Conservation (phyloP, 2,888 invertebrate genomes). For the Eupithecia pulchellata region DNA sequence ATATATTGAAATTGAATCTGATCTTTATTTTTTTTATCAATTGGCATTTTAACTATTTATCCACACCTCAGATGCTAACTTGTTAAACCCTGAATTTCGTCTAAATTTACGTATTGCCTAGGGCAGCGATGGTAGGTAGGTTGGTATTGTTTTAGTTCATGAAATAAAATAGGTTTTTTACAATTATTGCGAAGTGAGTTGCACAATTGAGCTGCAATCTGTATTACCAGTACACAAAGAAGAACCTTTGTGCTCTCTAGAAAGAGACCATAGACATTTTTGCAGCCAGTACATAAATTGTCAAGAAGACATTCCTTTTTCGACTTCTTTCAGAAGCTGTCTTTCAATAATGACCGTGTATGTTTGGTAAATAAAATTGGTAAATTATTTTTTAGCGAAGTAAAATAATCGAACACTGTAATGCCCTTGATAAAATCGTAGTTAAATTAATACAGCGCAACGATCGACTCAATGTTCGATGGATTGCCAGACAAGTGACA, state of each 20-base stretch:
- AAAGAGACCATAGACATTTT: slow-evolving; percentile 27
- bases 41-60: slow-evolving; percentile 75
- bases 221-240: neutral
- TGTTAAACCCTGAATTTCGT: slow-evolving; percentile 29
- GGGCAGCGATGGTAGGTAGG: neutral
- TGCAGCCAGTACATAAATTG: slow-evolving; percentile 47
- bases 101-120: neutral
- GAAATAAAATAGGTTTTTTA: neutral
- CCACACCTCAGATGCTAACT: slow-evolving; percentile 52
- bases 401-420: slow-evolving; percentile 46
- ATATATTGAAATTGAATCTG: slow-evolving; percentile 86
- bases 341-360: slow-evolving; percentile 47
- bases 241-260: too few relatives aligned
- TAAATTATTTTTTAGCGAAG: slow-evolving; percentile 57
- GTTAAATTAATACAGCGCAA: slow-evolving; percentile 44
- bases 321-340: slow-evolving; percentile 59
- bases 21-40: slow-evolving; percentile 83
- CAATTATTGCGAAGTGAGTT: neutral
- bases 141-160: neutral
- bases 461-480: slow-evolving; percentile 51
- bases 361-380: slow-evolving; percentile 64
- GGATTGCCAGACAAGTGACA: slow-evolving; percentile 77
- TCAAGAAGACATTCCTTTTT: slow-evolving; percentile 62
- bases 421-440: slow-evolving; percentile 57
- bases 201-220: neutral